phyloP scores from a whole-genome alignment of 2,113 vertebrate genomes.

The Saguinus midas region DNA sequence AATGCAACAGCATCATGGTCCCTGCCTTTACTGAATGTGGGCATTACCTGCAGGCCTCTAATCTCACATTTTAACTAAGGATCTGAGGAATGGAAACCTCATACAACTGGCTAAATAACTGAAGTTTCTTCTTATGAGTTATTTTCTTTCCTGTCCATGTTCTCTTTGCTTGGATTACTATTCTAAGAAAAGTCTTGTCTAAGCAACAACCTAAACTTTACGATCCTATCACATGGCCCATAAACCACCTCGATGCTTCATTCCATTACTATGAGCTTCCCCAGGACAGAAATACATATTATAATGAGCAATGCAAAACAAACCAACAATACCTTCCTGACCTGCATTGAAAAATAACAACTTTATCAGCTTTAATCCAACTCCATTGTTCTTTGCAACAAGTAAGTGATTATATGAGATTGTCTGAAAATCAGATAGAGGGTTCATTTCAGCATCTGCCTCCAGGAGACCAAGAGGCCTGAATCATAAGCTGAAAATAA shows the following conservation, averaged over 20 bases:
- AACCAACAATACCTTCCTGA: constrained; percentile 48
- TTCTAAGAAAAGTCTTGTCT: constrained; percentile 64
- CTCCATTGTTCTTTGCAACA: constrained; percentile 17
- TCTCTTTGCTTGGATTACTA: constrained; percentile 59
- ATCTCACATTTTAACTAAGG: not conserved
- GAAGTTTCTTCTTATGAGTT: constrained; percentile 23
- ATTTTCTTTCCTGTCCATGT: constrained; percentile 52
- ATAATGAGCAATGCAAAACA: constrained; percentile 56
- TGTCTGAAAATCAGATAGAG: not conserved
- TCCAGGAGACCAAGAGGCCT: not conserved
- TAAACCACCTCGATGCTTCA: constrained; percentile 61
- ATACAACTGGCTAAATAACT: not conserved
- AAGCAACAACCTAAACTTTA: constrained; percentile 63
- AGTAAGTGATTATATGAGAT: constrained; percentile 42
- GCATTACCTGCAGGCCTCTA: not conserved
- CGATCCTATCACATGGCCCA: constrained; percentile 61
- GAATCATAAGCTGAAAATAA: not conserved
- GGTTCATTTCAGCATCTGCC: not conserved
- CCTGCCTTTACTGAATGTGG: not conserved
- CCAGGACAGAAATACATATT: constrained; percentile 56
- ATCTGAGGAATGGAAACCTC: not conserved
- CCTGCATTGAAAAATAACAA: constrained; percentile 30
- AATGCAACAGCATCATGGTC: not conserved
- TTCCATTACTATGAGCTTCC: constrained; percentile 54
- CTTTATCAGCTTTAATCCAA: constrained; percentile 35